Conservation (phyloP, 2,797 vertebrate species). For the Meriones psammophilus region DNA sequence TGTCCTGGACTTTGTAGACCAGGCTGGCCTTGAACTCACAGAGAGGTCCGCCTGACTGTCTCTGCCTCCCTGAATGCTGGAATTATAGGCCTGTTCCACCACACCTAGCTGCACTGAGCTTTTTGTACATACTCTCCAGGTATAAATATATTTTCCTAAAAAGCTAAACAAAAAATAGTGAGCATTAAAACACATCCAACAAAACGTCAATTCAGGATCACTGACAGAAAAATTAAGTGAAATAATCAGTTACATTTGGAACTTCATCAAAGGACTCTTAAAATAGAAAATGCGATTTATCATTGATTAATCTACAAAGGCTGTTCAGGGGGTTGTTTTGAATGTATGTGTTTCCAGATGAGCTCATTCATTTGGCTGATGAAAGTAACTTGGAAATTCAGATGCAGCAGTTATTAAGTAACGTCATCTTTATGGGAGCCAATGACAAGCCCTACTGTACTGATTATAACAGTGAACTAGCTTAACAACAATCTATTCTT, state of each 20-base stretch:
- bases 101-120: not conserved
- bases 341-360: conserved; percentile 49
- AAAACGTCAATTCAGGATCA: conserved; percentile 13
- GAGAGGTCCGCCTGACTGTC: too few relatives aligned
- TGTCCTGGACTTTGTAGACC: too few relatives aligned
- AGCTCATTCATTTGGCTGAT: conserved; percentile 80
- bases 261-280: conserved; percentile 43
- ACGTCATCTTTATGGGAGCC: conserved; percentile 52
- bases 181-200: conserved; percentile 34
- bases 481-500: conserved; percentile 30
- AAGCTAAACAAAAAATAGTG: not conserved
- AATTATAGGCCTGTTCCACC: too few relatives aligned
- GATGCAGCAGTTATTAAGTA: conserved; percentile 71
- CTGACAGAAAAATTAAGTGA: conserved; percentile 63
- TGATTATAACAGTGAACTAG: conserved; percentile 53
- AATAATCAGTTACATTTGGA: conserved; percentile 37
- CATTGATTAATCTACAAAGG: conserved; percentile 75
- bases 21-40: too few relatives aligned
- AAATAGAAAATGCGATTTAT: conserved; percentile 66
- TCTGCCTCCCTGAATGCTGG: too few relatives aligned
- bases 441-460: conserved; percentile 44
- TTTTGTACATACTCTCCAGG: conserved; percentile 27
- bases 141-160: conserved; percentile 18
- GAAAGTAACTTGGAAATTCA: conserved; percentile 65
- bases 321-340: conserved; percentile 51